Evolutionary conservation across 2,888 invertebrate genomes (phyloP).

Genomic region (Hyalella azteca): DNA sequence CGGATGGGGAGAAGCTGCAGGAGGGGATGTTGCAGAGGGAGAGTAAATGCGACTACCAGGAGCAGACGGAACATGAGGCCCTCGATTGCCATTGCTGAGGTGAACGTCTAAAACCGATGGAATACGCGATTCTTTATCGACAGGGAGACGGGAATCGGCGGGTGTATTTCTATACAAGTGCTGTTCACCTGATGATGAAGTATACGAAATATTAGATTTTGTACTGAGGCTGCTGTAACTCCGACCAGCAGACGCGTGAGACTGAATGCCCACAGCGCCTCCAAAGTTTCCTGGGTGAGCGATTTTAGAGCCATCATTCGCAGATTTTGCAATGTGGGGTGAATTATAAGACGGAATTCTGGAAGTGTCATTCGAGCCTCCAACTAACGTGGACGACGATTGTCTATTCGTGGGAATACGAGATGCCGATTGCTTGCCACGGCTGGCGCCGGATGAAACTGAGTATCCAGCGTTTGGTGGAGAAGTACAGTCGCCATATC

Average conservation of each 20-base stretch:
- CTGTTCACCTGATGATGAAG: background rate
- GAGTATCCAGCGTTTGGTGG: background rate
- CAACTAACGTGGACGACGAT: background rate
- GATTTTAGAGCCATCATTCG: background rate
- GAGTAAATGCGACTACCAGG: background rate
- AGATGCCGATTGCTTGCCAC: background rate
- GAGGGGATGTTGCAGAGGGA: background rate
- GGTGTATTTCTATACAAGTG: background rate
- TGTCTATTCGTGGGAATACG: constrained; percentile 22
- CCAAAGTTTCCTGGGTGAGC: background rate
- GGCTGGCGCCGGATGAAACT: background rate
- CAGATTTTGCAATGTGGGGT: background rate
- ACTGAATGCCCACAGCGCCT: background rate
- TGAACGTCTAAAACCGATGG: background rate
- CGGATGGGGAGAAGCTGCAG: background rate
- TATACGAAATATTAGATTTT: background rate
- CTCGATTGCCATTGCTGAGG: background rate
- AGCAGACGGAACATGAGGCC: background rate
- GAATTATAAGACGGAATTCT: constrained; percentile 1
- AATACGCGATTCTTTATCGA: background rate
- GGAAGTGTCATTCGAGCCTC: background rate
- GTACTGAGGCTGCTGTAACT: background rate
- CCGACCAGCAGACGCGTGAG: background rate
- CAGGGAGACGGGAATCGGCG: background rate
- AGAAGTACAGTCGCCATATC: no score